These are phyloP conservation scores for Papilio polyxenes DNA, from an alignment of 1,140 invertebrate genomes.

Conservation along the genomic window DNA sequence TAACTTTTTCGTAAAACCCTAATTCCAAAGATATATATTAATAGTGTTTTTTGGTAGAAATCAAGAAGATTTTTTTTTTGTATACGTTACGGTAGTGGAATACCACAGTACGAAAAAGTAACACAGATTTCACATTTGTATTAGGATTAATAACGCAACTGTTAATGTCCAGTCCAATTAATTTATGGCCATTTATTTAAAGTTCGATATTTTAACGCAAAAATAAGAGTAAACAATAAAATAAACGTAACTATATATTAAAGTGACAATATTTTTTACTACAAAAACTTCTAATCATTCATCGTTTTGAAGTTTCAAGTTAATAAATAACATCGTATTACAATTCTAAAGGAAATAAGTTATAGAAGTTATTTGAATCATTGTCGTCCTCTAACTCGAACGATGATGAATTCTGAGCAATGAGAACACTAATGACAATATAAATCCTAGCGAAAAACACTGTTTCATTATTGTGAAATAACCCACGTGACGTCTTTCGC, in stretches of 20 bases:
- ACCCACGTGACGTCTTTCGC: not conserved
- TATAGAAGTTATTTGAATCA: not conserved
- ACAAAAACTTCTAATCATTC: not conserved
- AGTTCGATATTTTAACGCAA: not conserved
- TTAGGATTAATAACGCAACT: not conserved
- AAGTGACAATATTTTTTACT: not conserved
- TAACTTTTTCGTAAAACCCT: no score
- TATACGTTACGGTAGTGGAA: no score
- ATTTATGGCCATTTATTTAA: not conserved
- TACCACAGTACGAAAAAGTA: no score
- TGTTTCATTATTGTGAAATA: constrained; percentile 12
- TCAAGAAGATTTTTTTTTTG: no score
- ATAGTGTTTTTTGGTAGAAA: no score
- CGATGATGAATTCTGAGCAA: constrained; percentile 6
- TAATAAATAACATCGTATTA: constrained; percentile 1
- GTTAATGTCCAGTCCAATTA: not conserved
- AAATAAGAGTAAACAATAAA: not conserved
- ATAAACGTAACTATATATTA: not conserved
- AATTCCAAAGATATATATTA: no score
- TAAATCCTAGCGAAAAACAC: constrained; percentile 2
- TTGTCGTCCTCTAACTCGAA: constrained; percentile 6
- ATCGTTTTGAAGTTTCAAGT: constrained; percentile 1
- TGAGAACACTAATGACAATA: constrained; percentile 9
- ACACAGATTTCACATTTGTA: not conserved
- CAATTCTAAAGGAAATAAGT: constrained; percentile 5